Evolutionary conservation across 2,888 invertebrate species (phyloP), one percentile per base, ranked within the genome.

Genomic region (Nemurella pictetii): DNA sequence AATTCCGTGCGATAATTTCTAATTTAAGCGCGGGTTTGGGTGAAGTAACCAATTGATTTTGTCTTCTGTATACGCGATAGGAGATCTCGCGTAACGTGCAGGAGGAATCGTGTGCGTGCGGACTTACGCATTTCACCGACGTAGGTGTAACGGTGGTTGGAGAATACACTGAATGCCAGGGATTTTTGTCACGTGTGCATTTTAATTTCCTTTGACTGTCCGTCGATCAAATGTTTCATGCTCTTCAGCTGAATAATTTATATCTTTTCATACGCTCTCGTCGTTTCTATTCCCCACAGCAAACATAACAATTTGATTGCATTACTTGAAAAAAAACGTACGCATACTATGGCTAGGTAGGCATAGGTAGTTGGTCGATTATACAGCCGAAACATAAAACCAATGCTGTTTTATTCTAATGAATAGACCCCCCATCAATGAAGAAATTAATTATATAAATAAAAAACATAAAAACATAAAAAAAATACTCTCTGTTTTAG

Each of bases 371-470:
- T n/a, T n/a, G 15, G 15, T 55, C 20, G 12, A 55, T 55, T 12
- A 55, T 55, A 20, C 55, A 55, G 55, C 9, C 55, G 55, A 55
- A 55, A 55, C 55, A 55, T 55, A 55, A 55, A 55, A 55, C 55
- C 55, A 55, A 55, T 12, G 55, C 20, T 29, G 1, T 20, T 78
- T 81, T 55, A 81, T 81, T 81, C 36, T 55, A 81, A 81, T 78
- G 78, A 55, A 32, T 5, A n/a, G 81, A 81, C 81, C 81, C 81
- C 81, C 81, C 25, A 36, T 20, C 25, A 20, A 25, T n/a, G 4
- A n/a, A 25, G 35, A 26, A 81, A 81, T 81, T 78, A 78, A 78
- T 78, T 78, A 9, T n/a, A 78, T 78, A 30, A 5, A 78, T 36
- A 32, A 30, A 36, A 26, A 2, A 28, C 20, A 81, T 32, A 30